Conservation (phyloP, 2,113 vertebrate species). For the Gila orcuttii region DNA sequence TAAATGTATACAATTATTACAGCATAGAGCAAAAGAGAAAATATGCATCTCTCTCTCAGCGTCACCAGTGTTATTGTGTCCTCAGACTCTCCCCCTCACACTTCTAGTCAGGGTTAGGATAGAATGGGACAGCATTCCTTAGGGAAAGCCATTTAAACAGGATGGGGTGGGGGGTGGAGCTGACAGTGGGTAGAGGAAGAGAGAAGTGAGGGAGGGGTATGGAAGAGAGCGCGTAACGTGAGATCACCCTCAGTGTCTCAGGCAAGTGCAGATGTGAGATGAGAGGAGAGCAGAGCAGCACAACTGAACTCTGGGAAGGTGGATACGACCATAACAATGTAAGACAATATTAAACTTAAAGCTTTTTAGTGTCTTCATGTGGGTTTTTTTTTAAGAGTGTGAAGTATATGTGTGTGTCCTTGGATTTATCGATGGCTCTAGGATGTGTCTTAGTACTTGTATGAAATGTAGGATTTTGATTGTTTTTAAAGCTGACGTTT, state of each 20-base stretch:
- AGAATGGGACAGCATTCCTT: conserved; percentile 65
- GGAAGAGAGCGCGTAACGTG: conserved; percentile 63
- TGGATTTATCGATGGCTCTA: conserved; percentile 25
- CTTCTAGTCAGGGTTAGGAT: conserved; percentile 51
- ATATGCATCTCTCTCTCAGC: not conserved
- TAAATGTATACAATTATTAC: not conserved
- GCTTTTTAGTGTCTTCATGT: conserved; percentile 43
- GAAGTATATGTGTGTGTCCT: conserved; percentile 50
- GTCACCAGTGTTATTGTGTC: not conserved
- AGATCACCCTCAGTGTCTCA: conserved; percentile 70
- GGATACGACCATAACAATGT: conserved; percentile 55
- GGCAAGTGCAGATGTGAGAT: conserved; percentile 67
- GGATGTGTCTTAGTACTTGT: conserved; percentile 33
- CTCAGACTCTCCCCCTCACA: conserved; percentile 7
- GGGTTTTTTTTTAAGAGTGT: conserved; percentile 36
- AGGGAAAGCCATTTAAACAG: conserved; percentile 66
- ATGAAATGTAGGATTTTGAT: not conserved
- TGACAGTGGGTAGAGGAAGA: conserved; percentile 54
- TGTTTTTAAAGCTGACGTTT: not conserved
- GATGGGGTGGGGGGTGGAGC: conserved; percentile 57
- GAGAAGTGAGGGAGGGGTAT: conserved; percentile 55
- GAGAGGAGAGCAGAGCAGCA: conserved; percentile 51
- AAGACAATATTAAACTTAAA: conserved; percentile 63
- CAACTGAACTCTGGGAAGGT: conserved; percentile 52
- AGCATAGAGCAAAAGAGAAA: not conserved